Conservation (phyloP, 2,113 vertebrate species). For the Sinocyclocheilus maitianheensis region DNA sequence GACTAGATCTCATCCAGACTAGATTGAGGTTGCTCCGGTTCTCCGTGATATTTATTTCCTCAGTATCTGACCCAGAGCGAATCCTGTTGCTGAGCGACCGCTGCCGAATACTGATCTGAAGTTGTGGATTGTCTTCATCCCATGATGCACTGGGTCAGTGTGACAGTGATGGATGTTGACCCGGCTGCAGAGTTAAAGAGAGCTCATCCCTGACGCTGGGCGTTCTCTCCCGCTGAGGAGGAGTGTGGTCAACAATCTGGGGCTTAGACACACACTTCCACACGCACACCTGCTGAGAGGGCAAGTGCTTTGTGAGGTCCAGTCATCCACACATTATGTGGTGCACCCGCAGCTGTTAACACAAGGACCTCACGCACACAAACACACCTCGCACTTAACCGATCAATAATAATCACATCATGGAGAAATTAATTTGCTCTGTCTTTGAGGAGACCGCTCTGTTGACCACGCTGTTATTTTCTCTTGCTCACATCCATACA, state of each 20-base stretch:
- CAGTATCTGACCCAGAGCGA: background rate
- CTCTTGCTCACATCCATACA: background rate
- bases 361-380: conserved; percentile 5
- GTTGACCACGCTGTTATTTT: conserved; percentile 2
- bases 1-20: background rate
- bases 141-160: conserved; percentile 42
- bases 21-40: background rate
- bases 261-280: conserved; percentile 33
- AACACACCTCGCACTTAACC: conserved; percentile 29
- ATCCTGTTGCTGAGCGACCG: conserved; percentile 3
- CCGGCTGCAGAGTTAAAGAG: conserved; percentile 37
- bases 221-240: conserved; percentile 13
- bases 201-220: conserved; percentile 19
- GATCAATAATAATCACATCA: conserved; percentile 54
- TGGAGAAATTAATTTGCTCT: conserved; percentile 8
- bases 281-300: conserved; percentile 42
- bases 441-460: background rate
- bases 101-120: conserved; percentile 31
- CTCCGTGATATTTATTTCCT: conserved; percentile 21
- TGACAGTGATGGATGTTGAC: conserved; percentile 46
- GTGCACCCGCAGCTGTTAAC: conserved; percentile 23
- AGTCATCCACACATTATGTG: conserved; percentile 37
- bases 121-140: conserved; percentile 39
- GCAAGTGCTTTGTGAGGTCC: conserved; percentile 30
- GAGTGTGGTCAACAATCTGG: conserved; percentile 1